These are phyloP conservation scores for Hyphantria cunea DNA, from an alignment of 1,140 invertebrate species.

Conservation along the genomic window DNA sequence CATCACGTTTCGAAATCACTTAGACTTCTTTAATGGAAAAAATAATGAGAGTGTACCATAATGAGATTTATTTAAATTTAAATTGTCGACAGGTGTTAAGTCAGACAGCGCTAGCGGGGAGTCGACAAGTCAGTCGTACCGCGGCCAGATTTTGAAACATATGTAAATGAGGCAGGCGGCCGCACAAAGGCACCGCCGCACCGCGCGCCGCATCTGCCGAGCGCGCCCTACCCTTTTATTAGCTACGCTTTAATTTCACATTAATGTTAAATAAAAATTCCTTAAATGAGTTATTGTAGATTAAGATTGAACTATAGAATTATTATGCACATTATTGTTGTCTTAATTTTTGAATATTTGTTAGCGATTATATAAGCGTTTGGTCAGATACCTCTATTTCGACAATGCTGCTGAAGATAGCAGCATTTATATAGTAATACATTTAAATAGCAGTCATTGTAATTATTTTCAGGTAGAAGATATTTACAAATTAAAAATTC, in stretches of 20 bases:
- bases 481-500: too few relatives aligned
- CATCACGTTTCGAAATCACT: not conserved
- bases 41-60: not conserved
- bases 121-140: conserved; percentile 44
- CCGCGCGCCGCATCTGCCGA: conserved; percentile 41
- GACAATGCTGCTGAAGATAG: too few relatives aligned
- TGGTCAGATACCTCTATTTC: too few relatives aligned
- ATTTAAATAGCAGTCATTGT: too few relatives aligned
- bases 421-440: too few relatives aligned
- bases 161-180: conserved; percentile 66
- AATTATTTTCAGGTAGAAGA: too few relatives aligned
- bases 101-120: conserved; percentile 45
- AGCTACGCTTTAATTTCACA: conserved; percentile 49
- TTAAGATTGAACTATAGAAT: conserved; percentile 28
- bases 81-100: conserved; percentile 40
- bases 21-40: conserved; percentile 12
- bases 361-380: too few relatives aligned
- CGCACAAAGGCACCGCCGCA: conserved; percentile 45
- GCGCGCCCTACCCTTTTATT: conserved; percentile 54
- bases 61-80: conserved; percentile 30
- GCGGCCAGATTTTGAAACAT: conserved; percentile 71
- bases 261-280: conserved; percentile 40
- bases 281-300: conserved; percentile 33
- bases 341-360: too few relatives aligned
- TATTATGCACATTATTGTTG: too few relatives aligned